These are phyloP conservation scores for Tubulanus polymorphus DNA, from an alignment of 2,888 invertebrate species.

Conservation along the genomic window DNA sequence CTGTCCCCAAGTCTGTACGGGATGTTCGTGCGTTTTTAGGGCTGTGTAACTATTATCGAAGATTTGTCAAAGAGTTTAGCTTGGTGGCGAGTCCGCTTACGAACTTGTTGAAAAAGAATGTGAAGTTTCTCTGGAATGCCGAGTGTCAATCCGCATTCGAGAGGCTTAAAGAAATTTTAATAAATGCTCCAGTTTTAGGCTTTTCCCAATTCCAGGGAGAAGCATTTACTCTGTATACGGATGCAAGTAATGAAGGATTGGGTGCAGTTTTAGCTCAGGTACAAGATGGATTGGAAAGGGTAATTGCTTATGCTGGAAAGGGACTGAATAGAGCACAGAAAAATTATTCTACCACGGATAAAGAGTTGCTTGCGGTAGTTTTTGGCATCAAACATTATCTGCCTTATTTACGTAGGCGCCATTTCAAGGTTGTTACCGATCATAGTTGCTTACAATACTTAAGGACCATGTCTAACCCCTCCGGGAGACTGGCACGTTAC, in stretches of 20 bases:
- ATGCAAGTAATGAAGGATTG: neutral
- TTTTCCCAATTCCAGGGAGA: neutral
- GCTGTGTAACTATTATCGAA: slow-evolving; percentile 8
- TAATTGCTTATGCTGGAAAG: neutral
- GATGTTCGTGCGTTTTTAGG: slow-evolving; percentile 7
- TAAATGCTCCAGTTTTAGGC: neutral
- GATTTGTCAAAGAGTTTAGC: slow-evolving; percentile 9
- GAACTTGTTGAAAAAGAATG: neutral
- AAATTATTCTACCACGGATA: neutral
- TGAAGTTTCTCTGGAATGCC: neutral
- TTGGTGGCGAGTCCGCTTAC: slow-evolving; percentile 5
- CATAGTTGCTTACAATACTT: neutral
- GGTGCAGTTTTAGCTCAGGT: neutral
- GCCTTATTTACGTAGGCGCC: neutral
- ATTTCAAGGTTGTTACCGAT: neutral
- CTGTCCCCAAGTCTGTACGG: neutral
- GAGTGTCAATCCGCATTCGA: neutral
- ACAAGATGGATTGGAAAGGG: neutral
- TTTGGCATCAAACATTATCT: neutral
- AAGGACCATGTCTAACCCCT: neutral
- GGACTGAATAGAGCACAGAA: neutral
- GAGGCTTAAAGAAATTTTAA: neutral
- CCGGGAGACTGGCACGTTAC: neutral
- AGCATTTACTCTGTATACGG: neutral
- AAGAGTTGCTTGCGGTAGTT: neutral